Evolutionary conservation across 2,888 invertebrate species (phyloP).

Genomic region (Cerastoderma edule): DNA sequence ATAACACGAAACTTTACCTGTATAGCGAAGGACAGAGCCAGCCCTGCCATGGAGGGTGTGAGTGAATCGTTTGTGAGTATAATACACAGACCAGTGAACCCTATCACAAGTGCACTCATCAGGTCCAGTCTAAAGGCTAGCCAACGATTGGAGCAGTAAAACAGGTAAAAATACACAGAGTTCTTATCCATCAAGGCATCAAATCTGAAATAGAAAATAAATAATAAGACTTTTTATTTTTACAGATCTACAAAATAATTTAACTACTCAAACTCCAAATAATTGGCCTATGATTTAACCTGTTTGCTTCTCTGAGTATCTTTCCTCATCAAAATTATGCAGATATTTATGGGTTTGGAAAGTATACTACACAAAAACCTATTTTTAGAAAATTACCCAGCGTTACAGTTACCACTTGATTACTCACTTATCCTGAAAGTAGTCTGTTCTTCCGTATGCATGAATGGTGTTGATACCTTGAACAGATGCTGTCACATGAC

Average conservation of each 20-base stretch:
- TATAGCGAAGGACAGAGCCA: constrained; percentile 87
- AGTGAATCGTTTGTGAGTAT: constrained; percentile 69
- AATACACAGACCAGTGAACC: constrained; percentile 69
- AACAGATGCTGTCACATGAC: constrained; percentile 86
- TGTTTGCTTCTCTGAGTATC: no score
- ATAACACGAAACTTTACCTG: constrained; percentile 80
- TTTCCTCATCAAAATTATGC: no score
- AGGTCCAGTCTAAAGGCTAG: constrained; percentile 85
- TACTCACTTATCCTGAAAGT: constrained; percentile 80
- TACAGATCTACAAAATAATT: no score
- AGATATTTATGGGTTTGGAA: no score
- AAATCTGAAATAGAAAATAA: constrained; percentile 82
- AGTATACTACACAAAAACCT: no score
- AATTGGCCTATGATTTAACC: no score
- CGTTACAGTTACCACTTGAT: neutral
- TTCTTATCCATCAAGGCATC: constrained; percentile 85
- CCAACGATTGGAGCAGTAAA: constrained; percentile 85
- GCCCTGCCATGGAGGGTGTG: constrained; percentile 86
- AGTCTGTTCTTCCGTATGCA: constrained; percentile 86
- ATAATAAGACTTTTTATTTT: neutral
- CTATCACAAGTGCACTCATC: constrained; percentile 68
- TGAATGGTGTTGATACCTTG: constrained; percentile 87
- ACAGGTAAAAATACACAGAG: constrained; percentile 85
- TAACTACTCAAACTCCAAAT: no score
- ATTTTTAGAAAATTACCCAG: no score